Evolutionary conservation across 2,888 invertebrate species (phyloP), one percentile per base, ranked within the genome.

Genomic region (Pollenia angustigena): DNA sequence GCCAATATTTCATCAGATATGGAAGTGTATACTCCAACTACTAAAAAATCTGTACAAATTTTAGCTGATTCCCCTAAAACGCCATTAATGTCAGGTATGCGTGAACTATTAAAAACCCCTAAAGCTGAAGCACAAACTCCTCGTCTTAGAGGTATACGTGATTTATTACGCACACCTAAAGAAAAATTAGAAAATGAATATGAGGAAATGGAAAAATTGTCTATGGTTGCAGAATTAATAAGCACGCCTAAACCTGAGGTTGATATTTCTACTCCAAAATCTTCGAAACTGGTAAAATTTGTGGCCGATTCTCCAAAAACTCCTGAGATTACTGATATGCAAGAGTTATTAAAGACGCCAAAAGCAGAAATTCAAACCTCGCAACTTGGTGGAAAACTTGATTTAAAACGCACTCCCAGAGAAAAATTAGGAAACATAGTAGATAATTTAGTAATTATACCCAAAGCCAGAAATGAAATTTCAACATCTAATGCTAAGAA

Each of bases 391-490:
- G 85, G 85, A 23, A 86, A 89, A 6, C 81, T 88, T 8, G 88
- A 90, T 8, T 80, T 89, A 11, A 4, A 88, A 1, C 86, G 85
- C 8, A 90, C 90, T 11, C 89, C 91, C 1, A 89, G 90, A 44
- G 18, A 32, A 6, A 76, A 32, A 52, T 8, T 46, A n/a, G 12
- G 66, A 64, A 85, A 87, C 10, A 90, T 90, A 4, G 78, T 90
- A 64, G 88, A 88, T 1, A 90, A 90, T 56, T 16, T 92, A 10
- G 80, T 92, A 0, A 90, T 90, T 23, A 91, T 91, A 1, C 90
- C 91, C 1, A 18, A 68, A 14, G 16, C 48, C 0, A 14, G 60
- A 12, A 48, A 18, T 18, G 18, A 23, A 50, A 16, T 48, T 50
- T 50, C 62, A 18, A 85, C 81, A 58, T 68, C 81, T 0, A 82